These are phyloP conservation scores for Zaprionus davidi DNA, from an alignment of 1,140 invertebrate genomes.

Conservation along the genomic window DNA sequence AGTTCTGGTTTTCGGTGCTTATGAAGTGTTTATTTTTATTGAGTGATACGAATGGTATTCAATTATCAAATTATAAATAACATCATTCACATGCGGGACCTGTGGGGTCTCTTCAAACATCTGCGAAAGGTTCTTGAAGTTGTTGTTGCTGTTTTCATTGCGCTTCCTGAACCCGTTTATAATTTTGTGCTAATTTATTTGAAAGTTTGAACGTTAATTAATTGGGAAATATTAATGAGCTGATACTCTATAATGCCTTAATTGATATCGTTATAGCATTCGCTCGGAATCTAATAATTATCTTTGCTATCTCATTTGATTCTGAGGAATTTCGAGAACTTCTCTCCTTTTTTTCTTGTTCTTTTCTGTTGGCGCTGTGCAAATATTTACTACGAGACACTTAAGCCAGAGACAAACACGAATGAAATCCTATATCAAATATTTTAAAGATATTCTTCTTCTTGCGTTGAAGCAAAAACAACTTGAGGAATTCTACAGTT, in stretches of 20 bases:
- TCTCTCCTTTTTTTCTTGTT: not conserved
- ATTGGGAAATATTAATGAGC: conserved; percentile 51
- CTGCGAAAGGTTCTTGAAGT: conserved; percentile 33
- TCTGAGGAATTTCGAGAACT: not conserved
- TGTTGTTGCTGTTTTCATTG: conserved; percentile 11
- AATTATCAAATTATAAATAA: conserved; percentile 56
- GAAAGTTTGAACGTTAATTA: conserved; percentile 69
- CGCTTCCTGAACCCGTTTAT: conserved; percentile 67
- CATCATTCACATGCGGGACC: conserved; percentile 50
- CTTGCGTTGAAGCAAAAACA: not conserved
- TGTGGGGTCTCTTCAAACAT: conserved; percentile 61
- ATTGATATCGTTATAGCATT: conserved; percentile 24
- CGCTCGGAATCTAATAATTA: conserved; percentile 9
- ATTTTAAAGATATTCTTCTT: conserved; percentile 5
- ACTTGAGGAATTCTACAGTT: not conserved
- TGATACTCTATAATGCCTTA: conserved; percentile 18
- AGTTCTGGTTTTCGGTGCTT: conserved; percentile 20
- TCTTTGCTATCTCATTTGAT: not conserved
- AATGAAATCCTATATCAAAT: conserved; percentile 1
- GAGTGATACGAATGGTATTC: conserved; percentile 41
- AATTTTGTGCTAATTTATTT: conserved; percentile 77
- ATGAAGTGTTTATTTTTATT: conserved; percentile 42
- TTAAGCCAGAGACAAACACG: not conserved
- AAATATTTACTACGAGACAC: not conserved
- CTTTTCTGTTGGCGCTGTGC: not conserved